Base-by-base conservation (phyloP, 2,113 vertebrate genomes). In the Chamaea fasciata region DNA sequence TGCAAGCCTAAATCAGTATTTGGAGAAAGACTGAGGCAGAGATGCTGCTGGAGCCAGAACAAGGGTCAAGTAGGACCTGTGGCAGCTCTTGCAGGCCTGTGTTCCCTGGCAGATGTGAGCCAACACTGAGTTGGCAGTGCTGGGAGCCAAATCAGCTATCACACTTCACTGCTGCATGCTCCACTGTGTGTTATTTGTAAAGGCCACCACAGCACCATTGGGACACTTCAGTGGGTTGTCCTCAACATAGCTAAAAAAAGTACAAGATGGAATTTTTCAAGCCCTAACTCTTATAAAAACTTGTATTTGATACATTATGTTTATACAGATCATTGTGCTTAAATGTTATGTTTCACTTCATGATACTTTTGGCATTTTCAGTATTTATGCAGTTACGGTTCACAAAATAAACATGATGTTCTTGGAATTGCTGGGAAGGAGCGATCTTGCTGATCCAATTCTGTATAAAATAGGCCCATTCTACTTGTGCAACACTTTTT, bases 11-110 rank as follows among this genome's bases (percentile, higher is more conserved):
- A 79, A 24, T 52, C 13, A 63, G 21, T 44, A 13, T 71, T 23
- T 67, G 46, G 31, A 33, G 42, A 33, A 42, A 30, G 26, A 24
- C 31, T 31, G 21, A 37, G 26, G 22, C 35, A 47, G 50, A n/a
- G 23, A 26, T 50, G 50, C 11, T 23, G 11, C 57, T 69, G 27
- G 37, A 85, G 62, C 20, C 56, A 79, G 69, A 74, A 18, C 1
- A 8, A 53, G 22, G 24, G 52, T 23, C 0, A 0, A 23, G 44
- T 4, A 39, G 62, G 67, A 42, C 37, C 30, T 59, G 67, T 16
- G 41, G 6, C 13, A 77, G n/a, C 22, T 57, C 31, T 46, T 46
- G 8, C 7, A 93, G 60, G 4, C 11, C 15, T 5, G 6, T 24
- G 23, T 7, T 27, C 44, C 37, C 33, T 27, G 24, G 6, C 21